These are phyloP conservation scores for Drepana falcataria DNA, from an alignment of 2,888 invertebrate species.

Conservation along the genomic window DNA sequence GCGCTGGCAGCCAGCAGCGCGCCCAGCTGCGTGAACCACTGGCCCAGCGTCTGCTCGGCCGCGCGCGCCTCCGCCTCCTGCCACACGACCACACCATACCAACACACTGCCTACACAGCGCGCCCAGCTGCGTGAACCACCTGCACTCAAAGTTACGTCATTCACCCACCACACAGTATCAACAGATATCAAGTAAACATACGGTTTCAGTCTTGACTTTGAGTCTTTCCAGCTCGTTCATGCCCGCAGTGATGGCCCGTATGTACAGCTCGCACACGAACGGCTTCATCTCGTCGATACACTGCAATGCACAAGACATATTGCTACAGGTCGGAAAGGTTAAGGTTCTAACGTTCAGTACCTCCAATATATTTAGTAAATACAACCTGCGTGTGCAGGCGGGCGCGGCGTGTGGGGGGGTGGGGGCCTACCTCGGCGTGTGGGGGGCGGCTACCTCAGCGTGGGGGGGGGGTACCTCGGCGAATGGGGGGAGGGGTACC, in stretches of 20 bases:
- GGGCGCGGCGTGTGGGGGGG: constrained; percentile 13
- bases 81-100: too few relatives aligned
- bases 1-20: constrained; percentile 78
- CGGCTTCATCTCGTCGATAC: constrained; percentile 76
- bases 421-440: background rate
- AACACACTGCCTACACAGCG: too few relatives aligned
- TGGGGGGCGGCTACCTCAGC: background rate
- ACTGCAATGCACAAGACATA: constrained; percentile 52
- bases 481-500: background rate
- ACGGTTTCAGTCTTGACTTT: constrained; percentile 77
- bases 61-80: constrained; percentile 77
- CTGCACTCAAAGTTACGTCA: background rate
- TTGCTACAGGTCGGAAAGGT: background rate
- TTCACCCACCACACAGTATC: background rate
- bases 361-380: background rate
- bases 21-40: constrained; percentile 82
- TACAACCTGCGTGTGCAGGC: background rate
- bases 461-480: constrained; percentile 5
- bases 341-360: background rate
- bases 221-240: constrained; percentile 85
- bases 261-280: constrained; percentile 86
- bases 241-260: constrained; percentile 85
- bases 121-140: too few relatives aligned
- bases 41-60: constrained; percentile 72
- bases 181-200: constrained; percentile 4